Base-by-base conservation (phyloP, 2,113 vertebrate species). In the Gymnarchus niloticus region DNA sequence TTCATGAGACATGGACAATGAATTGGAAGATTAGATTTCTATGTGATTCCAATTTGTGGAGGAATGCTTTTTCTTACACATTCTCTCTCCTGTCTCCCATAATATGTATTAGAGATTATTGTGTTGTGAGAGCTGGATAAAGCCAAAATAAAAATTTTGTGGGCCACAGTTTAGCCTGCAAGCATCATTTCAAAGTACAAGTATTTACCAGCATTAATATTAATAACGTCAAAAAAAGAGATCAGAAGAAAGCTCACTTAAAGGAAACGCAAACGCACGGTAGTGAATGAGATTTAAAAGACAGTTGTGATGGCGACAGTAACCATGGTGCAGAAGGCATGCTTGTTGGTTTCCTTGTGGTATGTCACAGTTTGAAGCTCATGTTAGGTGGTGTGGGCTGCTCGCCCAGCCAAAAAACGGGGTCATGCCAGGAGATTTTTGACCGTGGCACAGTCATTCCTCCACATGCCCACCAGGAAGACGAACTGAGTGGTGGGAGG, bases 1-100 rank as follows among this genome's bases (percentile, higher is more conserved):
- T 78, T 21, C 9, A 48, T 59, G 57, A 46, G 49, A 85, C 37
- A 56, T 23, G 21, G 9, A 85, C 49, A 78, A 41, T 69, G 9
- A 46, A 78, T 51, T 7, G 21, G 84, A 78, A 48, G 65, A 78
- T 56, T 69, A 69, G 28, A 51, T 41, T 84, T 76, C 57, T 76
- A 49, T 69, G 65, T 84, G 56, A 48, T 25, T 84, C 54, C 41
- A 52, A 41, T 76, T 76, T 76, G 28, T 48, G 52, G 46, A 51
- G 65, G 25, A 84, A 52, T 28, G 23, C 41, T 56, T 25, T 83
- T 56, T 57, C 51, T 44, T 57, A 28, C 19, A 57, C 56, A 9
- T 84, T 33, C 10, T 69, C 57, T 84, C n/a, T 33, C n/a, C 23
- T 19, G 44, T 84, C 28, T 37, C 51, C 17, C 52, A 10, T 56